Evolutionary conservation across 2,888 invertebrate species (phyloP).

Genomic region (Microplitis manilae): DNA sequence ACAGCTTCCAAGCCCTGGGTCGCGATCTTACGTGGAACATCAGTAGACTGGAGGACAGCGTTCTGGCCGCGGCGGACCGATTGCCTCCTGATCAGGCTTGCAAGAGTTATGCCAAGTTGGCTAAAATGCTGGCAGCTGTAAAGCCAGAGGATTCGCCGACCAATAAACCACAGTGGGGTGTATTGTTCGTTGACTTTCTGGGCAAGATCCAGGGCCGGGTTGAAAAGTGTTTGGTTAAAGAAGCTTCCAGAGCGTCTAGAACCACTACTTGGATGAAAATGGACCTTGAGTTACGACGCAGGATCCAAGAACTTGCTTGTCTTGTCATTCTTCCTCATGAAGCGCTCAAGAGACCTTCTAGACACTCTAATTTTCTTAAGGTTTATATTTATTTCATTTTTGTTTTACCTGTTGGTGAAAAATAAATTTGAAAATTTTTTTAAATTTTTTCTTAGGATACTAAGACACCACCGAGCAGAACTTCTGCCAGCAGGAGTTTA

Average conservation of each 20-base stretch:
- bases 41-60: constrained; percentile 83
- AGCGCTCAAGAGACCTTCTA: constrained; percentile 66
- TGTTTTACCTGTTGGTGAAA: not conserved
- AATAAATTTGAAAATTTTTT: not conserved
- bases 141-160: constrained; percentile 65
- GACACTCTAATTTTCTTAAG: constrained; percentile 66
- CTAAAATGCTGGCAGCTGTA: constrained; percentile 63
- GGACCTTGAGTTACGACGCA: constrained; percentile 76
- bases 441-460: constrained; percentile 58
- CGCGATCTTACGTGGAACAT: constrained; percentile 83
- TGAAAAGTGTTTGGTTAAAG: constrained; percentile 81
- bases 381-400: constrained; percentile 44
- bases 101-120: constrained; percentile 78
- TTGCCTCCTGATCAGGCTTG: constrained; percentile 88
- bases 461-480: constrained; percentile 59
- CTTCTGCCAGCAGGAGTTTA: constrained; percentile 62
- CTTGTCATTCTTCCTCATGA: constrained; percentile 72
- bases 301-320: constrained; percentile 78
- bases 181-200: constrained; percentile 76
- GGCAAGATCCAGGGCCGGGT: constrained; percentile 78
- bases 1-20: constrained; percentile 78
- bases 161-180: constrained; percentile 73
- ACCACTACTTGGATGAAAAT: constrained; percentile 79
- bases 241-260: constrained; percentile 78
- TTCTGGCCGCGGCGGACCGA: constrained; percentile 84